These are phyloP conservation scores for Fukomys damarensis DNA, from an alignment of 2,113 vertebrate genomes.

Conservation along the genomic window DNA sequence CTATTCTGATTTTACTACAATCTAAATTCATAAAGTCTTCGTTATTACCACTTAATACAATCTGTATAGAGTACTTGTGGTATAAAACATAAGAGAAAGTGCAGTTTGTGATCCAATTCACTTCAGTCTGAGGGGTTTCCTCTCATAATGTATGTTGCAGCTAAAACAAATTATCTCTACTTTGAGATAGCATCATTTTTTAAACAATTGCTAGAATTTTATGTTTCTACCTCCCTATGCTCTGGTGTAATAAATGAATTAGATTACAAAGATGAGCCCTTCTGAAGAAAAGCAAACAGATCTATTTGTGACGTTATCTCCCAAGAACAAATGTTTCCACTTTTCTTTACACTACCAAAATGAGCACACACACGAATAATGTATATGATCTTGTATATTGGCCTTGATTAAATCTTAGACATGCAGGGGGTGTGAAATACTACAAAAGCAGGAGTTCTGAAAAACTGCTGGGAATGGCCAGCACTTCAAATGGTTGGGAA, in stretches of 20 bases:
- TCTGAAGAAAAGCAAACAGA: neutral
- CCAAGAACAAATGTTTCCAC: conserved; percentile 29
- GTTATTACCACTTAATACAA: neutral
- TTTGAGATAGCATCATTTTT: neutral
- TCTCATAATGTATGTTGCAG: neutral
- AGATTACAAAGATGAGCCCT: conserved; percentile 48
- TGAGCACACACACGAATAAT: neutral
- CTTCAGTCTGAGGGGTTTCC: neutral
- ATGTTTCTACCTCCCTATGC: conserved; percentile 18
- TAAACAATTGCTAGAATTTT: conserved; percentile 31
- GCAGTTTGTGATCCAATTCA: neutral
- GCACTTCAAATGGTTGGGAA: neutral
- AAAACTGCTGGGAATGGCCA: neutral
- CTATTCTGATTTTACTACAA: neutral
- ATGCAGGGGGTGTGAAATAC: neutral
- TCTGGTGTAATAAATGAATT: conserved; percentile 54
- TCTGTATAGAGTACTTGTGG: neutral
- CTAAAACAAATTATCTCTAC: neutral
- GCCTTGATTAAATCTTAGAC: conserved; percentile 42
- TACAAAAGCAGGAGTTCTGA: neutral
- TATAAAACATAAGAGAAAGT: neutral
- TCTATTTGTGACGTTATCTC: conserved; percentile 51
- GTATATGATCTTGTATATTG: neutral
- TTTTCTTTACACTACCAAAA: conserved; percentile 27
- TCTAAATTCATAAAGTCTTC: neutral